These are phyloP conservation scores for Watsonalla binaria DNA, from an alignment of 2,888 invertebrate species.

Conservation along the genomic window DNA sequence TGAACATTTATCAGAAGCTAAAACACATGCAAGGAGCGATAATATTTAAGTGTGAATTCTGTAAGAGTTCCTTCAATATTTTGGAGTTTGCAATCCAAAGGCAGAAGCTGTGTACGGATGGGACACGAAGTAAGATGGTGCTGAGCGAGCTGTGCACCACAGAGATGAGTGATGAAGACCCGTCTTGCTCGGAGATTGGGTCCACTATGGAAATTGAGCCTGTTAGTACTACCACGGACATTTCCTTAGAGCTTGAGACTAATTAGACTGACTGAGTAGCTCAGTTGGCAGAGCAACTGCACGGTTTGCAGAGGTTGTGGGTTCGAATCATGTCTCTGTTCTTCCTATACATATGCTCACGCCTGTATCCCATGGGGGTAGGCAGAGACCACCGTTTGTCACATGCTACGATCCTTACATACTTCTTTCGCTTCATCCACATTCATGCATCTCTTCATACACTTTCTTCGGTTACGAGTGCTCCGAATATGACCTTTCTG, in stretches of 20 bases:
- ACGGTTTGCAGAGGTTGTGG: too few relatives aligned
- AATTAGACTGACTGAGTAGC: too few relatives aligned
- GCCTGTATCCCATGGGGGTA: too few relatives aligned
- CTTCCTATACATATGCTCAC: too few relatives aligned
- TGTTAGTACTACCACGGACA: conserved; percentile 43
- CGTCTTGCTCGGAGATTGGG: conserved; percentile 27
- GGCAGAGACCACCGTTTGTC: too few relatives aligned
- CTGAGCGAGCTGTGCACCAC: conserved; percentile 60
- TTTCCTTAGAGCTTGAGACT: conserved; percentile 23
- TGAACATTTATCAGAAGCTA: conserved; percentile 33
- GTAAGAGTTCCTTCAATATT: conserved; percentile 35
- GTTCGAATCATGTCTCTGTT: too few relatives aligned
- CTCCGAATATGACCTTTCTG: too few relatives aligned
- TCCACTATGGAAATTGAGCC: conserved; percentile 31
- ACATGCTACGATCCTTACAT: too few relatives aligned
- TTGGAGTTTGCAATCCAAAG: conserved; percentile 51
- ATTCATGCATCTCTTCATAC: too few relatives aligned
- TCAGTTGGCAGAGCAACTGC: too few relatives aligned
- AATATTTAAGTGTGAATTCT: conserved; percentile 49
- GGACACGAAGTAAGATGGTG: conserved; percentile 42
- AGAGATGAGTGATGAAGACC: conserved; percentile 58
- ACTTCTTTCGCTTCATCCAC: too few relatives aligned
- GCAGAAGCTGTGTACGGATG: conserved; percentile 33
- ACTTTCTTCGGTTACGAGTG: too few relatives aligned
- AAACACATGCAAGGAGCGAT: conserved; percentile 40